These are phyloP conservation scores for Sylvilagus bachmani DNA, from an alignment of 2,113 vertebrate genomes.

Conservation along the genomic window DNA sequence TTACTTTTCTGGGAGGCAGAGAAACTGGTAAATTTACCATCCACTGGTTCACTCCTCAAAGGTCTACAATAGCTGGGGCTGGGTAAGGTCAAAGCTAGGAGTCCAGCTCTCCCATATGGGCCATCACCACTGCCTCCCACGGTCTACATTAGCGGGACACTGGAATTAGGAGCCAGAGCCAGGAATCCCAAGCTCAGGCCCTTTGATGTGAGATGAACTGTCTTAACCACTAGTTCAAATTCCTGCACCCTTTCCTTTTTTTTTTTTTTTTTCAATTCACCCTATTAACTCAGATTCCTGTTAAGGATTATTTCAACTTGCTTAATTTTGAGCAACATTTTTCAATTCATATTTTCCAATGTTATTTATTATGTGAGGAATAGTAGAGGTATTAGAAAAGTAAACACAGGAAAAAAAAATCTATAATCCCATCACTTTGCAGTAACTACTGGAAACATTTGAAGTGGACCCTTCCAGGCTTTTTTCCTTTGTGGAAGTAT, in stretches of 20 bases:
- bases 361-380: slow-evolving; percentile 30
- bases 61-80: too few relatives aligned
- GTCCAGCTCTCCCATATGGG: too few relatives aligned
- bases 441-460: slow-evolving; percentile 52
- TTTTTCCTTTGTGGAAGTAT: slow-evolving; percentile 53
- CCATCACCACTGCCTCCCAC: too few relatives aligned
- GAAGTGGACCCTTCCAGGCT: neutral
- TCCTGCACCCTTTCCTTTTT: neutral
- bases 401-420: slow-evolving; percentile 14
- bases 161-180: too few relatives aligned
- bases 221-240: neutral
- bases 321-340: slow-evolving; percentile 52
- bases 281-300: neutral
- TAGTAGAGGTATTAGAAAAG: slow-evolving; percentile 32
- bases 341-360: slow-evolving; percentile 24
- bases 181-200: too few relatives aligned
- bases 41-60: too few relatives aligned
- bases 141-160: too few relatives aligned
- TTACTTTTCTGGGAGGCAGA: too few relatives aligned
- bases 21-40: too few relatives aligned
- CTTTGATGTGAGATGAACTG: too few relatives aligned
- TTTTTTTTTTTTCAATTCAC: neutral
- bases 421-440: neutral
- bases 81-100: too few relatives aligned
- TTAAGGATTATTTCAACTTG: slow-evolving; percentile 37